Conservation (phyloP, 2,888 invertebrate genomes). For the Drosophila pseudotakahashii region DNA sequence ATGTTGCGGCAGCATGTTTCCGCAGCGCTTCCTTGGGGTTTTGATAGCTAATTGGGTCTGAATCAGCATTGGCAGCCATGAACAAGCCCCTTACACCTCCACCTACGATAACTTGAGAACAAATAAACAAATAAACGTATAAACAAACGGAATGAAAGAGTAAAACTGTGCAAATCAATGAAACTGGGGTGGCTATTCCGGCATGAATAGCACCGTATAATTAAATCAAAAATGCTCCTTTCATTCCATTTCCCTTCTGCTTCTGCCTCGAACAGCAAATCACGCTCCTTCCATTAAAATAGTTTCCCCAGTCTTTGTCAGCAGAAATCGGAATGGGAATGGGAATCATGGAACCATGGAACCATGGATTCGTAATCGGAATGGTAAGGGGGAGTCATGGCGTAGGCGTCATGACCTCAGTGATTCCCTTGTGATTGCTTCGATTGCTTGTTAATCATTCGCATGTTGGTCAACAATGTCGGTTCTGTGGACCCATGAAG, state of each 20-base stretch:
- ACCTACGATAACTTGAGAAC: neutral
- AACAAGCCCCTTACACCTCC: neutral
- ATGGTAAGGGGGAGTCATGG: neutral
- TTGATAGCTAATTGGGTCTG: neutral
- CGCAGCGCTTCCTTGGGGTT: neutral
- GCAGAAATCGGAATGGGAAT: neutral
- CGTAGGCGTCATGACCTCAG: neutral
- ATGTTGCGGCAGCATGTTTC: constrained; percentile 23
- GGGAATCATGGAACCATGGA: neutral
- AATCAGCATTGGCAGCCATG: neutral
- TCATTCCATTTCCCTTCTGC: neutral
- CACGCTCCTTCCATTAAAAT: constrained; percentile 17
- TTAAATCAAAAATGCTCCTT: constrained; percentile 31
- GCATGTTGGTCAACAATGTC: constrained; percentile 52
- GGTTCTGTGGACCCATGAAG: constrained; percentile 1
- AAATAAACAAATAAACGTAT: neutral
- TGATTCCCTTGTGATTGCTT: constrained; percentile 22
- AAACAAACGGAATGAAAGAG: constrained; percentile 1
- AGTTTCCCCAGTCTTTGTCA: constrained; percentile 5
- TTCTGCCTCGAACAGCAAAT: neutral
- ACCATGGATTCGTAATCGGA: neutral
- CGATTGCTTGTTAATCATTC: constrained; percentile 69
- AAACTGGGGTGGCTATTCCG: neutral
- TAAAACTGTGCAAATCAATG: constrained; percentile 7
- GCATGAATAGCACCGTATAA: constrained; percentile 8